Percentiles rank a stretch among this genome's conserved stretches.
These are phyloP conservation scores for Actinia equina DNA, from an alignment of 64 coral and sea anemone genomes.

Conservation along the genomic window DNA sequence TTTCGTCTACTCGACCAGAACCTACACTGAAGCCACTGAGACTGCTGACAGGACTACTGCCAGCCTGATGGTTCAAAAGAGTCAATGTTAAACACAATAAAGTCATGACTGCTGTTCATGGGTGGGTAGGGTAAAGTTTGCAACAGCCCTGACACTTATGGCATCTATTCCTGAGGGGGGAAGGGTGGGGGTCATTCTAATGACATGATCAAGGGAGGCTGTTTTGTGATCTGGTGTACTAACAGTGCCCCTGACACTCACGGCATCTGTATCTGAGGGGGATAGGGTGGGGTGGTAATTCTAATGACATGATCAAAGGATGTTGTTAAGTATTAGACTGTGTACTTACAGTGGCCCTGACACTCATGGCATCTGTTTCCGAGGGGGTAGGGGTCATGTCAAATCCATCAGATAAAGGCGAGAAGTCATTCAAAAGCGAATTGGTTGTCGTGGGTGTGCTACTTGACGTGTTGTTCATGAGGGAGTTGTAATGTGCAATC, in stretches of 20 bases:
- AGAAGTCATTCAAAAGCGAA: slow-evolving; percentile 82
- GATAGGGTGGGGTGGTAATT: too few species aligned
- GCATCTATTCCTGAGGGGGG: background rate
- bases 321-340: background rate
- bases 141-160: too few species aligned
- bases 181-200: too few species aligned
- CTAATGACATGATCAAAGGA: too few species aligned
- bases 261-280: slow-evolving; percentile 27
- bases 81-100: background rate
- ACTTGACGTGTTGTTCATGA: slow-evolving; percentile 62
- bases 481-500: slow-evolving; percentile 81
- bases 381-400: slow-evolving; percentile 94
- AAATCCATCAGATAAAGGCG: slow-evolving; percentile 84
- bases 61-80: slow-evolving; percentile 58
- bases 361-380: slow-evolving; percentile 94
- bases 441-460: slow-evolving; percentile 28
- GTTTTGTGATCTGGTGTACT: slow-evolving; percentile 52
- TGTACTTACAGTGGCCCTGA: slow-evolving; percentile 93
- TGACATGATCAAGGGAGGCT: too few species aligned
- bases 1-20: slow-evolving; percentile 97
- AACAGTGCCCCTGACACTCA: slow-evolving; percentile 94
- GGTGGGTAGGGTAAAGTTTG: too few species aligned
- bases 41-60: slow-evolving; percentile 98
- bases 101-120: background rate
- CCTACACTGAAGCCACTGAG: slow-evolving; percentile 99